Evolutionary conservation across 2,113 vertebrate genomes (phyloP), one percentile per base, ranked within the genome.

Genomic region (Sciurus niger): DNA sequence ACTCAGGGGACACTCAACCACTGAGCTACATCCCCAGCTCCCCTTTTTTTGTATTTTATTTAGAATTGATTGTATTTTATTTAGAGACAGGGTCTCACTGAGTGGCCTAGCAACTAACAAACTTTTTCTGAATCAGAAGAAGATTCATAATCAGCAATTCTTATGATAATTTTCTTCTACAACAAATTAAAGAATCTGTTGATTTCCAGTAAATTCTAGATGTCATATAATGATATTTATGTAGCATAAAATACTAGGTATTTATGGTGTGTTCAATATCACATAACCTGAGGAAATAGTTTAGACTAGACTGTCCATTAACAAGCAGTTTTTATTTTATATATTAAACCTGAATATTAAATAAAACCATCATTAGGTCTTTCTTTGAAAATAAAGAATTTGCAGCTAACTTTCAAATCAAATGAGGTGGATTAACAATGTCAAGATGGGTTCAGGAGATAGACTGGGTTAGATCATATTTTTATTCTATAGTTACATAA

Each of bases 141-240:
- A 55, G 14, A 46, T 9, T 84, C 30, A 78, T 82, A 48, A 70
- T 55, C 13, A 55, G 73, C 78, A 72, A 78, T 72, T 88, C 30
- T 77, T 46, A 40, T 55, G 25, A 82, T 43, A n/a, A 43, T 53
- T 84, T 84, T 90, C 16, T 93, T 89, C n/a, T 93, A 53, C 3
- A 95, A 30, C 18, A 74, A 92, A 89, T 25, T 58, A 28, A 86
- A 72, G 46, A 90, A 63, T 30, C 18, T 90, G 17, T 88, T 46
- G 18, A 30, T 72, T 88, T 24, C 72, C 9, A 89, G 94, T 90
- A 65, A 85, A 91, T 11, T 93, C 46, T 63, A 85, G 9, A 18
- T 85, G 20, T 0, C 11, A 12, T 67, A 0, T 40, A 83, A 73
- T 53, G 37, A 28, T 80, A 51, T 53, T 58, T n/a, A 65, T 37